Evolutionary conservation across 92 coral and sea anemone species (phyloP).

Genomic region (Ricordea florida): DNA sequence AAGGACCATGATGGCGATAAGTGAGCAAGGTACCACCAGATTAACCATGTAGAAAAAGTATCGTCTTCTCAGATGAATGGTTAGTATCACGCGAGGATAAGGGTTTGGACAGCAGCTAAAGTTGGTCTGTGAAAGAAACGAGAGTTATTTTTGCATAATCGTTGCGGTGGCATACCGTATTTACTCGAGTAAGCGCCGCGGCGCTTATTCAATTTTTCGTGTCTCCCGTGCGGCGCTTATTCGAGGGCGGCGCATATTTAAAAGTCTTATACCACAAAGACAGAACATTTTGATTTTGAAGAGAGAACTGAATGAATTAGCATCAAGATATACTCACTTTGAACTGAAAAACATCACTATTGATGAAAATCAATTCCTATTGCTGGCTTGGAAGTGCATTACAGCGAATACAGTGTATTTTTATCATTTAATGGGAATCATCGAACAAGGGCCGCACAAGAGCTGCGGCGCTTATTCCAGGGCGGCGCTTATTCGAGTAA

Average conservation of each 20-base stretch:
- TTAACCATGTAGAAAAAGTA: conserved; percentile 78
- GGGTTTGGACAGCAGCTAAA: conserved; percentile 77
- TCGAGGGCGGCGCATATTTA: conserved; percentile 73
- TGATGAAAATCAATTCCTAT: too few relatives aligned
- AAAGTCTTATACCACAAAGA: too few relatives aligned
- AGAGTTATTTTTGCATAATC: not conserved
- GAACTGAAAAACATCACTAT: too few relatives aligned
- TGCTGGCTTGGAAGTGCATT: too few relatives aligned
- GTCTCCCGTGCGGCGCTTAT: conserved; percentile 58
- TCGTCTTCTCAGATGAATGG: conserved; percentile 72
- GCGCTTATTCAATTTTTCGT: conserved; percentile 41
- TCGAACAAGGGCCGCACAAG: too few relatives aligned
- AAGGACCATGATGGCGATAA: conserved; percentile 80
- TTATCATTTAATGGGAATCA: too few relatives aligned
- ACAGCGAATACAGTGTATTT: too few relatives aligned
- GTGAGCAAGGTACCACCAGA: conserved; percentile 84
- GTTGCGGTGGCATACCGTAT: too few relatives aligned
- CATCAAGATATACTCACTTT: too few relatives aligned
- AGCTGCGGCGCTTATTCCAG: conserved; percentile 63
- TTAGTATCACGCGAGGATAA: conserved; percentile 60
- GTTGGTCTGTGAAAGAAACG: conserved; percentile 4
- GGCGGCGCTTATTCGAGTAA: conserved; percentile 83
- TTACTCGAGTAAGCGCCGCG: conserved; percentile 47
- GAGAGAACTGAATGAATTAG: too few relatives aligned
- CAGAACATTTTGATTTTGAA: too few relatives aligned